phyloP scores from a whole-genome alignment of 2,888 invertebrate genomes.

The Ochropleura leucogaster region DNA sequence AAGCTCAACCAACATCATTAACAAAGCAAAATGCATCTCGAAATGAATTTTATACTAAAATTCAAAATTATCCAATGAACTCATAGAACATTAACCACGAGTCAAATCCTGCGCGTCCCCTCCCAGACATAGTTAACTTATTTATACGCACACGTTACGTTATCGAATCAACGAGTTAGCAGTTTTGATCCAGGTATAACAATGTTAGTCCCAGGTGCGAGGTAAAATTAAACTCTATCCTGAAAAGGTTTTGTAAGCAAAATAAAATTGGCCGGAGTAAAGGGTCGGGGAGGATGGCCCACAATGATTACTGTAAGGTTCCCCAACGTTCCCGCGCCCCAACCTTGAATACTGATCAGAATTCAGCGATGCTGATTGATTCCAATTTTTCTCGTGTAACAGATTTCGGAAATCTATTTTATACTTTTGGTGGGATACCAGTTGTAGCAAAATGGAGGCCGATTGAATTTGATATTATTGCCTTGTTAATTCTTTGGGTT shows the following conservation, averaged over 20 bases:
- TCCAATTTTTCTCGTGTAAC: slow-evolving; percentile 55
- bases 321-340: slow-evolving; percentile 47
- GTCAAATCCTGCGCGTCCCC: slow-evolving; percentile 11
- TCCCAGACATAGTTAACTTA: slow-evolving; percentile 43
- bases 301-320: slow-evolving; percentile 62
- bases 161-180: slow-evolving; percentile 61
- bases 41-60: not conserved
- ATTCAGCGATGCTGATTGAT: slow-evolving; percentile 63
- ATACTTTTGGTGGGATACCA: slow-evolving; percentile 45
- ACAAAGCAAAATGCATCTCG: not conserved
- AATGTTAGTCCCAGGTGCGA: slow-evolving; percentile 68
- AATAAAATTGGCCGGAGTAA: slow-evolving; percentile 65
- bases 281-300: slow-evolving; percentile 60
- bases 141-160: slow-evolving; percentile 54
- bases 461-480: slow-evolving; percentile 52
- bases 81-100: slow-evolving; percentile 19
- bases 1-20: not conserved
- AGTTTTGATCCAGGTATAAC: slow-evolving; percentile 65
- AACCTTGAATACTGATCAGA: slow-evolving; percentile 64
- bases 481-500: slow-evolving; percentile 47
- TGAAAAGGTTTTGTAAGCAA: slow-evolving; percentile 67
- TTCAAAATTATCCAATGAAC: not conserved
- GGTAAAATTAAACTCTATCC: slow-evolving; percentile 67
- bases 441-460: slow-evolving; percentile 39
- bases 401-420: slow-evolving; percentile 56